Percentiles rank a stretch among this genome's conserved stretches.
Evolutionary conservation across 23 tunicate species (phyloP).

Genomic region (Botrylloides violaceus): DNA sequence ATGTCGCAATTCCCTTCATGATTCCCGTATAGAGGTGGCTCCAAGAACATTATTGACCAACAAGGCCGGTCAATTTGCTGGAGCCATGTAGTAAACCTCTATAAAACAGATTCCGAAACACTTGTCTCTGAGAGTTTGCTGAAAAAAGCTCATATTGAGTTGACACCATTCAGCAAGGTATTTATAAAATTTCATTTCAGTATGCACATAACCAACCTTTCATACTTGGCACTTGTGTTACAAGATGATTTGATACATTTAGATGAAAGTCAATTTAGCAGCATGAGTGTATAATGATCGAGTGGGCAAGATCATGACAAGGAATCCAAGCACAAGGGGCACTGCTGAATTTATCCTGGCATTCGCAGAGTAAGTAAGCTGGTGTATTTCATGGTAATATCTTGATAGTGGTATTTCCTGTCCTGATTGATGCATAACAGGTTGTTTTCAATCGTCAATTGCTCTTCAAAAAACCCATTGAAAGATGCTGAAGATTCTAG

Average conservation of each 20-base stretch:
- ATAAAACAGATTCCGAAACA: conserved; percentile 2
- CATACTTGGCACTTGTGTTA: too few relatives aligned
- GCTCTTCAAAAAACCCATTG: not conserved
- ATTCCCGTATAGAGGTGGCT: conserved; percentile 18
- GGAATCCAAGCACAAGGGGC: not conserved
- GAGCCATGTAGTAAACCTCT: too few relatives aligned
- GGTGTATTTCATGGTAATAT: not conserved
- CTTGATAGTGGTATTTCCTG: not conserved
- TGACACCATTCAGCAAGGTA: not conserved
- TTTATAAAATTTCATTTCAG: too few relatives aligned
- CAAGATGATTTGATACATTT: not conserved
- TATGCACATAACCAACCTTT: too few relatives aligned
- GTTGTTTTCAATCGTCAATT: conserved; percentile 22
- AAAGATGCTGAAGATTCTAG: not conserved
- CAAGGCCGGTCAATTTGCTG: not conserved
- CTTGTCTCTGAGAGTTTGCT: not conserved
- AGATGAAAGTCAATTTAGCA: conserved; percentile 33
- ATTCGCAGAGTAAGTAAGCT: conserved; percentile 8
- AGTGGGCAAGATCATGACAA: conserved; percentile 10
- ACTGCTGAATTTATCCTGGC: conserved; percentile 21
- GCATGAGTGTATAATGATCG: conserved; percentile 7
- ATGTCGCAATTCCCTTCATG: not conserved
- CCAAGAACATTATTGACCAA: not conserved
- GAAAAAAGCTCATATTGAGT: not conserved
- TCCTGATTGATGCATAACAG: conserved; percentile 4